Base-by-base conservation (phyloP, 2,113 vertebrate species). In the Myanophis thanlyinensis region DNA sequence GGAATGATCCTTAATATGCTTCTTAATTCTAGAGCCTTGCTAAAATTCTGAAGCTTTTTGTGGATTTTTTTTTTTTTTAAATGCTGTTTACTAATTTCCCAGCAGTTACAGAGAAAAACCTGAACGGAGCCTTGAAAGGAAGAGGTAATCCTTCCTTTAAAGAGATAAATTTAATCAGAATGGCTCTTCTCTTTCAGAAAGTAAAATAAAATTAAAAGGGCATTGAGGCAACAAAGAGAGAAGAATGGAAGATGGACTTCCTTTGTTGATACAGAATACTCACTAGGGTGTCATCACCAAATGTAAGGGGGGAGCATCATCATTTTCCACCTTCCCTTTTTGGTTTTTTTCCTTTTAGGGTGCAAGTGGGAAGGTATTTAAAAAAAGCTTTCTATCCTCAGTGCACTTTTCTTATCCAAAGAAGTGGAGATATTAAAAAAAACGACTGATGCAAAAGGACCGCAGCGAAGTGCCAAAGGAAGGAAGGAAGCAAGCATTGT, bases 31-130 rank as follows among this genome's bases (percentile, higher is more conserved):
- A 80, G n/a, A 46, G 12, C 13, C 18, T 46, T 46, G n/a, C 23
- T 80, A 88, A 88, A 88, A 44, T 73, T 15, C n/a, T n/a, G 23
- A 25, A 25, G 40, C 3, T 92, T 11, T 23, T 48, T 30, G 4
- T n/a, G 0, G n/a, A n/a, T n/a, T 25, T 13, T 20, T 2, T 86
- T 9, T 5, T 44, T 22, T 30, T 52, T 44, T 15, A 30, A 67
- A 91, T 46, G 47, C 7, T 12, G 35, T 51, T 73, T 95, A 94
- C 94, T 95, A 96, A 96, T 96, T 96, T 96, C 95, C 95, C 95
- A 95, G 95, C 95, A 95, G 95, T 94, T 95, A 94, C 93, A 93
- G 94, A 94, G 94, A 95, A 91, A 94, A 97, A 94, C 94, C 93
- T 87, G 52, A n/a, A 22, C 27, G 25, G 35, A 23, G 51, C 20